Conservation (phyloP, 2,113 vertebrate genomes). For the Redunca redunca region DNA sequence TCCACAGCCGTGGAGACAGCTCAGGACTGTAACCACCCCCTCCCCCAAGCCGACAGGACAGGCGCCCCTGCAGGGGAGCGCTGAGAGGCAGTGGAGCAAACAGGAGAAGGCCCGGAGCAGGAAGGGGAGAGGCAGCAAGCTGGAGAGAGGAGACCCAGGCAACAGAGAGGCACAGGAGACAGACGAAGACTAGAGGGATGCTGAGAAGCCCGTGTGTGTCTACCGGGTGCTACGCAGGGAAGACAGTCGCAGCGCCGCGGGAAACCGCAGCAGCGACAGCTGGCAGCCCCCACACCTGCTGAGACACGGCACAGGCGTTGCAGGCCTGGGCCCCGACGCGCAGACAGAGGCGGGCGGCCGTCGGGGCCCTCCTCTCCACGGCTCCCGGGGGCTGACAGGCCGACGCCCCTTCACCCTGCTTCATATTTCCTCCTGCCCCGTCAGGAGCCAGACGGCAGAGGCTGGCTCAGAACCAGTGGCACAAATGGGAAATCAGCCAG, state of each 20-base stretch:
- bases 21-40: fast-evolving
- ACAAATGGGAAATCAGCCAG: background rate
- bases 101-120: background rate
- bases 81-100: fast-evolving
- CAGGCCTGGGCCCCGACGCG: background rate
- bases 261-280: background rate
- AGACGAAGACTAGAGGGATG: fast-evolving
- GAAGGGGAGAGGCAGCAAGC: background rate
- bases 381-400: background rate
- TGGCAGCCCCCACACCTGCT: fast-evolving
- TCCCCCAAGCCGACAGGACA: background rate
- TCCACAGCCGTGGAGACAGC: background rate
- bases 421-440: background rate
- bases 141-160: too few species aligned
- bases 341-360: background rate
- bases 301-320: fast-evolving
- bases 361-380: too few species aligned
- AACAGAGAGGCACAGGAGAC: too few species aligned
- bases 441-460: background rate
- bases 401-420: background rate
- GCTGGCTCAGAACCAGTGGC: background rate
- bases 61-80: background rate
- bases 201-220: fast-evolving
- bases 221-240: fast-evolving
- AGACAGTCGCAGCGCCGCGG: background rate